Conservation (phyloP, 1,140 invertebrate species). For the Cephus cinctus region DNA sequence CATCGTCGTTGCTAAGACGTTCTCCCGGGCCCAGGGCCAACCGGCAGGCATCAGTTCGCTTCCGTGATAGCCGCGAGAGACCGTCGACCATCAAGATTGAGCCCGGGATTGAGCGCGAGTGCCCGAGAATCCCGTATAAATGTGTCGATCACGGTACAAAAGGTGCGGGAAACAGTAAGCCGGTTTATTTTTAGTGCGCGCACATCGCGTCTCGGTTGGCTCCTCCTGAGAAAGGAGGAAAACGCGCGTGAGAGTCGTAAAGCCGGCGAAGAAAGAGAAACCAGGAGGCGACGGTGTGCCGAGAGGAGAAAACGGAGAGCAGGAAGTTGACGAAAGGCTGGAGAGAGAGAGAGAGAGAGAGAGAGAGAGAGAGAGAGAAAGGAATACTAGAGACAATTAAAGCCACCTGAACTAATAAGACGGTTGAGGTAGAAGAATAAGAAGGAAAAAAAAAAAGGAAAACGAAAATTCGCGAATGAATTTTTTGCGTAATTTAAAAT, state of each 20-base stretch:
- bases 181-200: slow-evolving; percentile 1
- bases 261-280: not conserved
- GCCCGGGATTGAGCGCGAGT: not conserved
- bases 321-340: slow-evolving; percentile 23
- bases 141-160: slow-evolving; percentile 47
- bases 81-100: slow-evolving; percentile 12
- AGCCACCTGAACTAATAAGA: too few species aligned
- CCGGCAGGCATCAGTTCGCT: too few species aligned
- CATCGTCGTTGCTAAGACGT: too few species aligned
- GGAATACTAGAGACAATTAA: too few species aligned
- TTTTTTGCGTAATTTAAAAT: not conserved
- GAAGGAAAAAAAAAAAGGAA: not conserved
- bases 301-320: slow-evolving; percentile 21
- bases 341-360: slow-evolving; percentile 20
- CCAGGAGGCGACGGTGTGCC: slow-evolving; percentile 10
- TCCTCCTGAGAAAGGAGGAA: not conserved
- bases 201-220: not conserved
- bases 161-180: slow-evolving; percentile 23
- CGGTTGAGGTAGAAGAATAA: too few species aligned
- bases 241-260: not conserved
- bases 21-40: too few species aligned
- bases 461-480: slow-evolving; percentile 1
- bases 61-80: slow-evolving; percentile 16
- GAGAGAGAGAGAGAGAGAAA: slow-evolving; percentile 8
- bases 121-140: slow-evolving; percentile 28